Base-by-base conservation (phyloP, 2,888 invertebrate genomes). In the Ligdia adustata region DNA sequence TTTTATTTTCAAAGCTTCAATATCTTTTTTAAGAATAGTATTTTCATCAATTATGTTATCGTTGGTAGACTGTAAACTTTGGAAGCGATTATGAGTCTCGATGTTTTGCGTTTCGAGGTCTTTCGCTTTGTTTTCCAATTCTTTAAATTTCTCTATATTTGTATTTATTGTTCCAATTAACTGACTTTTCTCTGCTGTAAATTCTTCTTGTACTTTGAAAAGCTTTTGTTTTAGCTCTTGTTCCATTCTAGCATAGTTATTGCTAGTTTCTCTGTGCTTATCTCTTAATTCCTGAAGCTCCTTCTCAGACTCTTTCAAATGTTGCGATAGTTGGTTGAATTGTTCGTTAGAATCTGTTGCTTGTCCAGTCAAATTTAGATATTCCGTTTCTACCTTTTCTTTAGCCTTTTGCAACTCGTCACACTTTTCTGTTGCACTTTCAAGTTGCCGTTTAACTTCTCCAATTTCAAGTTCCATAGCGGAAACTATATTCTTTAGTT, bases 321-420 rank as follows among this genome's bases (percentile, higher is more conserved):
- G 91, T 54, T 91, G 90, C 2, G 91, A 90, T 20, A 93, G 72
- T 57, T 91, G 89, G 44, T 85, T 79, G 35, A 93, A 85, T 61
- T 93, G 91, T 46, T 91, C 91, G 60, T 91, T 92, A 0, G 93
- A 93, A 69, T 93, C 91, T 9, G 90, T 91, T 0, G 92, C 88
- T 52, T 92, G 91, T 29, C 90, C 92, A 35, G 92, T 92, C 24
- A 93, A 70, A 64, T 88, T 90, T 38, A 91, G 78, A 51, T 94
- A 90, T 67, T 94, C 92, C 3, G 85, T 68, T 76, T 94, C 93
- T 11, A 92, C 77, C 41, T 91, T 91, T 9, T 89, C 91, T 66
- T 93, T 93, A 50, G 92, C 86, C 31, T 84, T 89, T 50, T 86
- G 79, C 41, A 93, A 66, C 54, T 93, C 92, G 2, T 79, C 78